phyloP scores from a whole-genome alignment of 2,797 vertebrate species.

The Lithobates pipiens region DNA sequence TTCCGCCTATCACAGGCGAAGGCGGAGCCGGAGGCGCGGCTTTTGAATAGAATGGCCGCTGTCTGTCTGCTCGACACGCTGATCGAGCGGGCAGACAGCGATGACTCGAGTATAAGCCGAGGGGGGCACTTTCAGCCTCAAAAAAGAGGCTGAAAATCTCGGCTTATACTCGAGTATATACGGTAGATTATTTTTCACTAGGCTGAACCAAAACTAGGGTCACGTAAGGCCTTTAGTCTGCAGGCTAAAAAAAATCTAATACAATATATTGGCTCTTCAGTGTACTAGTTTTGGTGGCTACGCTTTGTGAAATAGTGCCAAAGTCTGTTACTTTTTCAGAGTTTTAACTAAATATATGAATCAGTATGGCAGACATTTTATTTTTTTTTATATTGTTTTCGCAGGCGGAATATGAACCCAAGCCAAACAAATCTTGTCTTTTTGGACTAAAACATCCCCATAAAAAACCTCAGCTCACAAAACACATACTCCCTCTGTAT shows the following conservation, averaged over 20 bases:
- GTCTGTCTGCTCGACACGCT: no score
- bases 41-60: no score
- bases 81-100: no score
- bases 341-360: conserved; percentile 52
- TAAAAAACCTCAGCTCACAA: conserved; percentile 51
- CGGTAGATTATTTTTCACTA: conserved; percentile 20
- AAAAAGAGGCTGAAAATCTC: no score
- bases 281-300: conserved; percentile 36
- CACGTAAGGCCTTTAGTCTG: conserved; percentile 33
- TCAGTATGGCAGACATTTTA: conserved; percentile 37
- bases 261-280: conserved; percentile 39
- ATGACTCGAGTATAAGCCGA: no score
- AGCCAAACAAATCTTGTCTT: conserved; percentile 54
- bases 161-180: no score
- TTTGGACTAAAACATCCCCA: conserved; percentile 38
- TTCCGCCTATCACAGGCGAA: no score
- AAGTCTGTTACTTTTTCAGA: conserved; percentile 45
- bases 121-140: no score
- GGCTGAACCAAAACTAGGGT: conserved; percentile 28
- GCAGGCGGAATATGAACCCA: conserved; percentile 30
- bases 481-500: conserved; percentile 48
- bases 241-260: conserved; percentile 35
- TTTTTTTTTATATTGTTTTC: conserved; percentile 48
- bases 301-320: conserved; percentile 37
- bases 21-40: no score